Percentiles rank a stretch among this genome's conserved stretches.
phyloP scores from a whole-genome alignment of 2,888 invertebrate genomes.

The Teleogryllus oceanicus region DNA sequence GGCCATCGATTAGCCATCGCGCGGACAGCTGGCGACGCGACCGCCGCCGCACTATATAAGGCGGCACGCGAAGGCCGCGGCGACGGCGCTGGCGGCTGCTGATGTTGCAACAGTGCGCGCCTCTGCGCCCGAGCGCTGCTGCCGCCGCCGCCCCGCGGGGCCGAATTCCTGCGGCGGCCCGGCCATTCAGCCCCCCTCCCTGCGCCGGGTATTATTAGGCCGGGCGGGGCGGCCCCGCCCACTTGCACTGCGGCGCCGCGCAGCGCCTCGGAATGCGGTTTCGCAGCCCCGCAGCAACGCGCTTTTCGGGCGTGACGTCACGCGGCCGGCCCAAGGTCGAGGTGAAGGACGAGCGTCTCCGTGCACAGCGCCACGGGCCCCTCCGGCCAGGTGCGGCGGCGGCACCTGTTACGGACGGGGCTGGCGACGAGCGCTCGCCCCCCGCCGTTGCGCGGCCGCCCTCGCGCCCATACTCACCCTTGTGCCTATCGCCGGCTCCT shows the following conservation, averaged over 20 bases:
- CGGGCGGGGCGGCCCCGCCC: background rate
- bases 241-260: background rate
- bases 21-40: no score
- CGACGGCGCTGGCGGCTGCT: background rate
- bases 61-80: background rate
- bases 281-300: background rate
- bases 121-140: background rate
- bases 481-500: background rate
- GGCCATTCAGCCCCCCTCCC: slow-evolving; percentile 12
- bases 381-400: no score
- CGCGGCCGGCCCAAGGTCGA: background rate
- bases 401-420: no score
- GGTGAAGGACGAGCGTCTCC: background rate
- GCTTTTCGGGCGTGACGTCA: background rate
- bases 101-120: slow-evolving; percentile 18
- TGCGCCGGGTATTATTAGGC: background rate
- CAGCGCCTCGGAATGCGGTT: background rate
- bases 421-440: no score
- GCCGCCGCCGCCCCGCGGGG: background rate
- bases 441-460: background rate
- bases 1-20: background rate
- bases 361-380: background rate
- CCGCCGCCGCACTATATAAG: no score
- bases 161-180: slow-evolving; percentile 1
- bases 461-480: background rate